phyloP scores from a whole-genome alignment of 1,140 invertebrate species.

The Sinella curviseta region DNA sequence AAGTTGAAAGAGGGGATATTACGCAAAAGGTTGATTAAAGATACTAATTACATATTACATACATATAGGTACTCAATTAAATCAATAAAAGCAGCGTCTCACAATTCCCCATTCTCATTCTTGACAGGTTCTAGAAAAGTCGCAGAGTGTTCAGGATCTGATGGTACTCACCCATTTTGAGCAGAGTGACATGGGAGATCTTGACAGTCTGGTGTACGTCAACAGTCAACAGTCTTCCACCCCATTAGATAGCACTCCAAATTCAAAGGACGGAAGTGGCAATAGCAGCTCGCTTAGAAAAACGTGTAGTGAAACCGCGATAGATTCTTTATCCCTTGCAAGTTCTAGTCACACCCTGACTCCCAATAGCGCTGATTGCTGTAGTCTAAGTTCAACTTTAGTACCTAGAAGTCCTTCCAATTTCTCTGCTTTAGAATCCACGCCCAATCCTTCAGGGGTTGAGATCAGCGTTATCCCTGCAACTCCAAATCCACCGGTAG shows the following conservation, averaged over 20 bases:
- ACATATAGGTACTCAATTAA: slow-evolving; percentile 1
- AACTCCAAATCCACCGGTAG: slow-evolving; percentile 12
- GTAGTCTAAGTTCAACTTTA: not conserved
- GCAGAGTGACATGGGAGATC: slow-evolving; percentile 62
- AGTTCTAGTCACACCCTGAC: slow-evolving; percentile 14
- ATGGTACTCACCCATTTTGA: slow-evolving; percentile 75
- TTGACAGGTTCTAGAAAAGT: slow-evolving; percentile 61
- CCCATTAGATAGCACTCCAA: slow-evolving; percentile 45
- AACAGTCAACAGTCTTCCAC: slow-evolving; percentile 40
- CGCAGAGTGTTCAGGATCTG: slow-evolving; percentile 70
- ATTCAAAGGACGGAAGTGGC: not conserved
- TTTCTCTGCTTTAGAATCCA: not conserved
- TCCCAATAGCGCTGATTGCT: not conserved
- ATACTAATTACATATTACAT: not conserved
- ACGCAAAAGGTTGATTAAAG: slow-evolving; percentile 44
- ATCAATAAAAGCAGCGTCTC: too few relatives aligned
- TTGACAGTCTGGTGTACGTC: slow-evolving; percentile 51
- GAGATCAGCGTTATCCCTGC: not conserved
- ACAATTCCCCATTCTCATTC: not conserved
- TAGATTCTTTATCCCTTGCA: slow-evolving; percentile 19
- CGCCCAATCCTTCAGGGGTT: not conserved
- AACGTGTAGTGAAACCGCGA: slow-evolving; percentile 35
- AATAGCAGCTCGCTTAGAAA: slow-evolving; percentile 9
- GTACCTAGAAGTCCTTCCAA: not conserved
- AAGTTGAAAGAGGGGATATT: slow-evolving; percentile 39